Base-by-base conservation (phyloP, 2,888 invertebrate species). In the Eupithecia abbreviata region DNA sequence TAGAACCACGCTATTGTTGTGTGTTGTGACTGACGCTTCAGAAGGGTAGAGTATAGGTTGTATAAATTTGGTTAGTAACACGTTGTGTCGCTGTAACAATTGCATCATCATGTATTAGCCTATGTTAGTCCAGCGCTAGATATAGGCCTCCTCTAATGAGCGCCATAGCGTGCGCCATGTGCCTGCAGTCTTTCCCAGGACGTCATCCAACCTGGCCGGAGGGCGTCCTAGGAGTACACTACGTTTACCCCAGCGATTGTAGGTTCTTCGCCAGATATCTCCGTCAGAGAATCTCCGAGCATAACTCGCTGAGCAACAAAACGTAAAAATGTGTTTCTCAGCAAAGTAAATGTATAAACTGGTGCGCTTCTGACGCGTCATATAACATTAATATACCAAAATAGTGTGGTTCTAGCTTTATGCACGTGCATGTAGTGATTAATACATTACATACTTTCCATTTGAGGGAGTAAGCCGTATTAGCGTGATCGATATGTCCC, bases 341-440 rank as follows among this genome's bases (percentile, higher is more conserved):
- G 2, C 0, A 47, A 2, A 55, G 2, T 15, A 55, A 18, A 18
- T n/a, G n/a, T 58, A 3, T 58, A 7, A 58, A 65, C 7, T 4
- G 65, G 5, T 65, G 41, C 13, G 55, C 5, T 58, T 58, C 18
- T 18, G n/a, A 18, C 18, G 18, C 18, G 18, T 7, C 7, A 58
- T 10, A 58, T 9, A 6, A 10, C 9, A 58, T 30, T 30, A 30
- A 0, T 30, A 62, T 5, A 62, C 62, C 30, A 30, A 3, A 62
- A 62, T 62, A 66, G 66, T 66, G 66, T 66, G 66, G n/a, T 66
- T 15, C 66, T 42, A 66, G 90, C 90, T 87, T 90, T 91, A 90
- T 79, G 83, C 93, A 92, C 92, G 92, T 92, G 92, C 85, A 86
- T 83, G 83, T 81, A 83, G 85, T 87, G 88, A 89, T 90, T 88